Conservation (phyloP, 2,113 vertebrate genomes). For the Electrona antarctica region DNA sequence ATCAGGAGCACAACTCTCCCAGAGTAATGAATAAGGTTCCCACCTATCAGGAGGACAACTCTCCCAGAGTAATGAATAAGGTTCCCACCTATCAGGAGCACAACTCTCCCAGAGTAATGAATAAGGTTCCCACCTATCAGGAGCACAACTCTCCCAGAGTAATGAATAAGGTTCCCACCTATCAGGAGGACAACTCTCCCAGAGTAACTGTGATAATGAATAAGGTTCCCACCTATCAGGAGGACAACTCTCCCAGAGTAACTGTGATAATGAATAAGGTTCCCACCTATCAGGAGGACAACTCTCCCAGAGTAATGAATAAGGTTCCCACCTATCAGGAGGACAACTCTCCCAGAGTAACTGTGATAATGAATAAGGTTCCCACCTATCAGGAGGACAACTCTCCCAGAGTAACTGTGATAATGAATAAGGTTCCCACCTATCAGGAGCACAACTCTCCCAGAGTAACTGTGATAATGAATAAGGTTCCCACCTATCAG, state of each 20-base stretch:
- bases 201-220: constrained; percentile 41
- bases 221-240: constrained; percentile 12
- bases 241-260: too few relatives aligned
- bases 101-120: too few relatives aligned
- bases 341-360: too few relatives aligned
- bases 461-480: constrained; percentile 38
- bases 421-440: constrained; percentile 28
- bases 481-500: constrained; percentile 19
- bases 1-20: too few relatives aligned
- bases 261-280: constrained; percentile 36
- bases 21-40: constrained; percentile 31
- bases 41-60: too few relatives aligned
- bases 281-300: constrained; percentile 8
- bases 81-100: constrained; percentile 7
- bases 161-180: constrained; percentile 22
- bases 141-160: too few relatives aligned
- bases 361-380: constrained; percentile 34
- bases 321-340: constrained; percentile 10
- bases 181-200: too few relatives aligned
- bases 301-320: too few relatives aligned
- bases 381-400: too few relatives aligned
- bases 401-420: too few relatives aligned
- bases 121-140: constrained; percentile 19
- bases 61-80: constrained; percentile 39
- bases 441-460: too few relatives aligned